Base-by-base conservation (phyloP, 2,797 vertebrate genomes). In the Vespertilio murinus region DNA sequence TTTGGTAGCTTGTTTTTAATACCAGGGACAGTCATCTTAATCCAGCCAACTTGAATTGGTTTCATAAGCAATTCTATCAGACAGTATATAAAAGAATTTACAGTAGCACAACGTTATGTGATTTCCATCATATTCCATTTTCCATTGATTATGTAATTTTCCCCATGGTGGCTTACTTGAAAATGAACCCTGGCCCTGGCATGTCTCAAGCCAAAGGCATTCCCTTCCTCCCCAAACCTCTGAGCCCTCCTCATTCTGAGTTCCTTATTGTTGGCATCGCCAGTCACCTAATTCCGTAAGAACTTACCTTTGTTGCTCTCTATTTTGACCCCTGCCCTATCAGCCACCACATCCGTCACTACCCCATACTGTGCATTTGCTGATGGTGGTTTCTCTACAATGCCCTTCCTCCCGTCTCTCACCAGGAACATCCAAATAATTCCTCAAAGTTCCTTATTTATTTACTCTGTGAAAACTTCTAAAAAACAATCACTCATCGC, bases 1-100 rank as follows among this genome's bases (percentile, higher is more conserved):
- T 83, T 47, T n/a, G 87, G 45, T 18, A 93, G 42, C 52, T 87
- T 90, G 20, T 47, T 35, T 94, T 79, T 59, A 90, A 90, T 77
- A 73, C n/a, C n/a, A 67, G n/a, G 84, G 61, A 77, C 54, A 59
- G 33, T 42, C 38, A 40, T 88, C 67, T 90, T 79, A 75, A 25
- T 84, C 69, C 23, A 95, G 45, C 69, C 91, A 94, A 79, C 30
- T 40, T 92, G 78, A 95, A 59, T 88, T 82, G 52, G 47, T 81
- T 95, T 89, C 77, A 47, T 42, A 79, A 85, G 52, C 42, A 90
- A 82, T 85, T 95, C 49, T 88, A 81, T 82, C 28, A 91, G 59
- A 64, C 5, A 59, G 9, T 84, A 77, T 85, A 82, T 87, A 82
- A 75, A 79, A 88, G 35, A 90, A 71, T 75, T 95, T 87, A 83